Conservation (phyloP, 2,113 vertebrate species). For the Sphaerodactylus townsendi region DNA sequence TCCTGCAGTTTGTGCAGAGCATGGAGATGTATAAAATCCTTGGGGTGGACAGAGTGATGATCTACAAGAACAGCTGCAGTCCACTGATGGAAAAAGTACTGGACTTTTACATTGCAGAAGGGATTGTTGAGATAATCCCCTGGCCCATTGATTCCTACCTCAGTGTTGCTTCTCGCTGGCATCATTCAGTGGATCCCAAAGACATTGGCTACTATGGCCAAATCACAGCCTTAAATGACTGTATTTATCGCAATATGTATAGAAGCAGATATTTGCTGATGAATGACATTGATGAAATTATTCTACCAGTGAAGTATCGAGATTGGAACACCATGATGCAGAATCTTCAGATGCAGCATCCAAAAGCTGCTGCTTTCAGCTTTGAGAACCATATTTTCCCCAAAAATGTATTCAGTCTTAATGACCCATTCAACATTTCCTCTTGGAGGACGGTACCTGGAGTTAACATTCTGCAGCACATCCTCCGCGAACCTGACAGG, state of each 20-base stretch:
- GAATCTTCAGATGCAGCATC: constrained; percentile 63
- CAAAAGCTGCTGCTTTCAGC: constrained; percentile 57
- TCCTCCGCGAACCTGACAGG: constrained; percentile 64
- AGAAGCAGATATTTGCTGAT: constrained; percentile 66
- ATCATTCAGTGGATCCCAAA: constrained; percentile 10
- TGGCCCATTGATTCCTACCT: constrained; percentile 78
- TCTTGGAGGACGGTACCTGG: constrained; percentile 75
- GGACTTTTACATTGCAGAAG: constrained; percentile 70
- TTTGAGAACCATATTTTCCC: constrained; percentile 80
- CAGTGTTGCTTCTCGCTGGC: constrained; percentile 70
- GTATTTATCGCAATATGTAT: constrained; percentile 57
- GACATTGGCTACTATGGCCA: constrained; percentile 58
- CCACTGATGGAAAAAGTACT: constrained; percentile 72
- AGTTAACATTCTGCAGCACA: constrained; percentile 75
- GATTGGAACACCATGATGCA: constrained; percentile 69
- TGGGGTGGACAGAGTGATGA: constrained; percentile 73
- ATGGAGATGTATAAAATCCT: constrained; percentile 83
- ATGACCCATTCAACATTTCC: constrained; percentile 59
- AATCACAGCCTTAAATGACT: constrained; percentile 59
- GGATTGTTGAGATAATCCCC: constrained; percentile 73
- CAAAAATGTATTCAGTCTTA: constrained; percentile 51
- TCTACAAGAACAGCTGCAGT: constrained; percentile 82
- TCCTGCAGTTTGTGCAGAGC: constrained; percentile 78
- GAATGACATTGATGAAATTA: constrained; percentile 80
- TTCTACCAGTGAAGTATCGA: constrained; percentile 71